phyloP scores from a whole-genome alignment of 2,797 vertebrate species.

The Picus viridis region DNA sequence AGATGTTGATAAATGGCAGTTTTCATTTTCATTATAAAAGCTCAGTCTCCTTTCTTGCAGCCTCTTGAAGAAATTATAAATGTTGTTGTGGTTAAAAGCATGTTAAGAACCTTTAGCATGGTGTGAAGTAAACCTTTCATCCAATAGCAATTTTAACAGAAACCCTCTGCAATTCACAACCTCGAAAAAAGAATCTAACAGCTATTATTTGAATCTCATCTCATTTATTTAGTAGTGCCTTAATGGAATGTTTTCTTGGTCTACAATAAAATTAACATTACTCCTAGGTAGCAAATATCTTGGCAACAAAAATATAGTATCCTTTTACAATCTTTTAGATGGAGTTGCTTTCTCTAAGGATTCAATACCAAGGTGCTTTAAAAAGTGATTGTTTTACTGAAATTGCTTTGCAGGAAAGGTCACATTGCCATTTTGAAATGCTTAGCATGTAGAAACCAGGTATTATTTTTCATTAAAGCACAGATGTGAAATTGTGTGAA shows the following conservation, averaged over 20 bases:
- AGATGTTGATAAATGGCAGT: neutral
- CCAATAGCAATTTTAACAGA: neutral
- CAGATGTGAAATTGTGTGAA: neutral
- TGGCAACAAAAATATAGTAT: neutral
- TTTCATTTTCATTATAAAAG: conserved; percentile 1
- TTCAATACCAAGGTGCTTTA: neutral
- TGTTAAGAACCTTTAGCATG: neutral
- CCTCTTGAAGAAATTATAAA: conserved; percentile 8
- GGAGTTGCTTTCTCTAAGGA: neutral
- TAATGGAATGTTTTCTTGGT: neutral
- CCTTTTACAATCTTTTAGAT: conserved; percentile 14
- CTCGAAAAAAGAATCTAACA: neutral
- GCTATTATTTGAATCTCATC: neutral
- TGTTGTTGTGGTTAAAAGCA: neutral
- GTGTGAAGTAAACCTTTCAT: neutral
- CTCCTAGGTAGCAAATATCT: neutral
- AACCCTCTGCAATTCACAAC: neutral
- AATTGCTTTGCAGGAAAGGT: neutral
- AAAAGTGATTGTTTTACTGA: conserved; percentile 28
- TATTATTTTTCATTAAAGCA: conserved; percentile 13
- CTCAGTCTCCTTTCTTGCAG: neutral
- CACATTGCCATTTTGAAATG: conserved; percentile 12
- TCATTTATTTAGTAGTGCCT: neutral
- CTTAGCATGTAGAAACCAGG: conserved; percentile 1
- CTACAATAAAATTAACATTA: neutral